Conservation (phyloP, 2,113 vertebrate genomes). For the Takifugu bimaculatus region DNA sequence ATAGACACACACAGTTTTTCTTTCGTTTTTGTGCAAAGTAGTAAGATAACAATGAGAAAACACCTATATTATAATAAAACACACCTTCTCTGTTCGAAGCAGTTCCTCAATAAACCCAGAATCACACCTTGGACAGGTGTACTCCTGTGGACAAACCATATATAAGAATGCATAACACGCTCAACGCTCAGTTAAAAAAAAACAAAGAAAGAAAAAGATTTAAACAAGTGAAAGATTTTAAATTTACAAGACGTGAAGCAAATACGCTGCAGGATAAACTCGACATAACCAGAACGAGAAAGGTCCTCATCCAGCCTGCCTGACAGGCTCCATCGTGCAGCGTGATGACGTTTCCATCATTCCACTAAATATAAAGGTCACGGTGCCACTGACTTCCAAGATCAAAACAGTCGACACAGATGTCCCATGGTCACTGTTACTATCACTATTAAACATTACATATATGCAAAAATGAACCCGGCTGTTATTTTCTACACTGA, state of each 20-base stretch:
- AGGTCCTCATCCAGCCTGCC: no score
- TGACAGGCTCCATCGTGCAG: no score
- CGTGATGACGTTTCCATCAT: no score
- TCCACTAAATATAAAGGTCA: no score
- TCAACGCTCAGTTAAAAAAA: not conserved
- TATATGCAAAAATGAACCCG: not conserved
- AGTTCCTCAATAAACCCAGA: constrained; percentile 96
- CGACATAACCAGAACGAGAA: no score
- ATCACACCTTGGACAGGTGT: constrained; percentile 91
- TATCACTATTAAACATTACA: not conserved
- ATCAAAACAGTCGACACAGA: no score
- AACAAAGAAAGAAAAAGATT: not conserved
- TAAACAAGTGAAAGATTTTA: not conserved
- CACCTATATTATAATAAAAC: constrained; percentile 5
- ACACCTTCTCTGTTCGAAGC: constrained; percentile 87
- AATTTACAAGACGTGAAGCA: not conserved
- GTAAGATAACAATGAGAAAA: not conserved
- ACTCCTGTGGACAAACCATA: constrained; percentile 75
- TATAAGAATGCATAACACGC: not conserved
- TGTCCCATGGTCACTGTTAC: no score
- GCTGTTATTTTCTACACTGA: not conserved
- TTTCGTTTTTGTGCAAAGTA: not conserved
- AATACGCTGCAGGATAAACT: not conserved
- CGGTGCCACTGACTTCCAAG: no score
- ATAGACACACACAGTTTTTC: constrained; percentile 21